These are phyloP conservation scores for Saiga tatarica DNA, from an alignment of 2,113 vertebrate genomes.

Conservation along the genomic window DNA sequence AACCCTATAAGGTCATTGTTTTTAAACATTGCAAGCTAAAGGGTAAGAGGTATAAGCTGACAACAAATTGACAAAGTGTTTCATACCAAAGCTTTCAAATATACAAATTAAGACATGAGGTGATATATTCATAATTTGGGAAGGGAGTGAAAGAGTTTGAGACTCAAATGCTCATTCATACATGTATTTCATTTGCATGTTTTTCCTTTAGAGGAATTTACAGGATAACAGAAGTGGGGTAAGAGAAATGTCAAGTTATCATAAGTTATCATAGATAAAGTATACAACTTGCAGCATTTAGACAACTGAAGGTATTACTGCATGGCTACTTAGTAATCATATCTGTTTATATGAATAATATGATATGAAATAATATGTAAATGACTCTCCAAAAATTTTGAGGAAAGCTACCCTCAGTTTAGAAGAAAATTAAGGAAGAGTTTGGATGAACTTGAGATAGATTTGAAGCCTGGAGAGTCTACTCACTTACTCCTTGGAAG, in stretches of 20 bases:
- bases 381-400: neutral
- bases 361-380: neutral
- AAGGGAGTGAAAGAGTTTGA: neutral
- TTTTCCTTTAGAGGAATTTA: neutral
- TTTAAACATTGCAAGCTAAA: neutral
- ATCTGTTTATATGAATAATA: neutral
- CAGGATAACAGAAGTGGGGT: neutral
- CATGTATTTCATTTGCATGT: neutral
- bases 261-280: neutral
- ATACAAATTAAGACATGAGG: neutral
- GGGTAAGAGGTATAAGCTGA: neutral
- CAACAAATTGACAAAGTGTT: neutral
- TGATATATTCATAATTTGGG: neutral
- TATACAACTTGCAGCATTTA: neutral
- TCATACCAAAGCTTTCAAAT: neutral
- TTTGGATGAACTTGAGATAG: neutral
- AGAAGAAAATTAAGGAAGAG: neutral
- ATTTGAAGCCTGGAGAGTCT: neutral
- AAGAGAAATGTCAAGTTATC: neutral
- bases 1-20: neutral
- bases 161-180: neutral
- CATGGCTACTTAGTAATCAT: neutral
- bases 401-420: neutral
- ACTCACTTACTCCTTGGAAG: neutral
- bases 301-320: neutral